Conservation (phyloP, 1,140 invertebrate genomes). For the Diachasmimorpha longicaudata region DNA sequence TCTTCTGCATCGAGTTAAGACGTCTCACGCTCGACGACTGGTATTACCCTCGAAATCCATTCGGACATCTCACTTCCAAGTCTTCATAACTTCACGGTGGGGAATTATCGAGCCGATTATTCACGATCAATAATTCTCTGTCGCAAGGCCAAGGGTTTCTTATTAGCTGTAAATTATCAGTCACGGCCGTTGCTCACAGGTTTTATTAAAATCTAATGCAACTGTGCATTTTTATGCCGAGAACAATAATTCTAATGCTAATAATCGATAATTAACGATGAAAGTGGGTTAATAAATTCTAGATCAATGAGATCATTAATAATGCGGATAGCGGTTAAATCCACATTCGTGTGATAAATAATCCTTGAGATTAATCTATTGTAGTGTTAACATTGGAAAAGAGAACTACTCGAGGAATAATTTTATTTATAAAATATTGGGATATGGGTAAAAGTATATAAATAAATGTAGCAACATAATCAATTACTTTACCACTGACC, state of each 20-base stretch:
- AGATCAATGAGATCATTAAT: background rate
- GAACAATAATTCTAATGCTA: background rate
- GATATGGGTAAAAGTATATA: too few species aligned
- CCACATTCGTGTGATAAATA: background rate
- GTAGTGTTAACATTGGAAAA: background rate
- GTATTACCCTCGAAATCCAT: background rate
- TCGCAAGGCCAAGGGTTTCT: background rate
- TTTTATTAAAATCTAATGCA: background rate
- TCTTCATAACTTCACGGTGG: background rate
- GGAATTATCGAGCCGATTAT: background rate
- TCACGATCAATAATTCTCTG: background rate
- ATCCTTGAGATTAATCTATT: background rate
- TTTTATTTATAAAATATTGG: too few species aligned
- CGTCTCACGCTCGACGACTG: background rate
- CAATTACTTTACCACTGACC: too few species aligned
- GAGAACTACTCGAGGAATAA: too few species aligned
- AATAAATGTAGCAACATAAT: too few species aligned
- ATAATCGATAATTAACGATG: background rate
- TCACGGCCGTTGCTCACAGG: background rate
- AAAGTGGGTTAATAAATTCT: background rate
- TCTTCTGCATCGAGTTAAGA: conserved; percentile 17
- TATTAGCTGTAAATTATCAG: background rate
- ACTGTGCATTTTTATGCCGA: background rate
- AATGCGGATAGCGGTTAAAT: background rate
- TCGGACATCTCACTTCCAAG: background rate